Evolutionary conservation across 2,797 vertebrate genomes (phyloP).

Genomic region (Loriculus beryllinus): DNA sequence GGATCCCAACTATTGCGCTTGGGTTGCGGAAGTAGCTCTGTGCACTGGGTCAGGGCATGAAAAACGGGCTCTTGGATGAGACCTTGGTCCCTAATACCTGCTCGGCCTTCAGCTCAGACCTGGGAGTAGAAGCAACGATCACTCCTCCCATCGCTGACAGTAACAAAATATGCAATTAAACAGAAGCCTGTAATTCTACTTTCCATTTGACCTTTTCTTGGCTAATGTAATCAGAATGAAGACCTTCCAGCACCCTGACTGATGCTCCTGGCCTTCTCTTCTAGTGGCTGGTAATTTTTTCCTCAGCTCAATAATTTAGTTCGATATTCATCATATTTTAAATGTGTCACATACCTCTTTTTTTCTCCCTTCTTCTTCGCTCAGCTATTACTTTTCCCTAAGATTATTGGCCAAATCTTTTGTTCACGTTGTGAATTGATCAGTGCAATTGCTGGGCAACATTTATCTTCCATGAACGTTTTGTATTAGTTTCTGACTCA

Average conservation of each 20-base stretch:
- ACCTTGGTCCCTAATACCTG: not conserved
- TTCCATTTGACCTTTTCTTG: conserved; percentile 39
- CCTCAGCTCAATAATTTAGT: conserved; percentile 29
- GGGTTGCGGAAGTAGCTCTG: not conserved
- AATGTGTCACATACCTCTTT: not conserved
- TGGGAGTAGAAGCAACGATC: not conserved
- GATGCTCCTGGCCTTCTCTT: not conserved
- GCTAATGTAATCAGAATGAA: conserved; percentile 22
- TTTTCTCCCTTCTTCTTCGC: not conserved
- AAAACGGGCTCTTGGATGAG: not conserved
- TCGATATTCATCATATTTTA: conserved; percentile 10
- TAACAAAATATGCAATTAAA: conserved; percentile 28
- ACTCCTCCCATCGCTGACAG: not conserved
- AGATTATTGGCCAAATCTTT: conserved; percentile 18
- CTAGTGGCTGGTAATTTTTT: conserved; percentile 3
- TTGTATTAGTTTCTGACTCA: not conserved
- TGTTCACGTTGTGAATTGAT: conserved; percentile 26
- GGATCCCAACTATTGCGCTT: not conserved
- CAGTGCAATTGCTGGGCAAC: not conserved
- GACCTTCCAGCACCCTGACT: conserved; percentile 9
- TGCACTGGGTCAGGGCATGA: not conserved
- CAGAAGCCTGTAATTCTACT: not conserved
- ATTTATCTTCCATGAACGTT: not conserved
- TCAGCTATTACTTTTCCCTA: not conserved
- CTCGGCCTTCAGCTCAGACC: not conserved